Evolutionary conservation across 2,888 invertebrate genomes (phyloP), one percentile per base, ranked within the genome.

Genomic region (Prenolepis imparis): DNA sequence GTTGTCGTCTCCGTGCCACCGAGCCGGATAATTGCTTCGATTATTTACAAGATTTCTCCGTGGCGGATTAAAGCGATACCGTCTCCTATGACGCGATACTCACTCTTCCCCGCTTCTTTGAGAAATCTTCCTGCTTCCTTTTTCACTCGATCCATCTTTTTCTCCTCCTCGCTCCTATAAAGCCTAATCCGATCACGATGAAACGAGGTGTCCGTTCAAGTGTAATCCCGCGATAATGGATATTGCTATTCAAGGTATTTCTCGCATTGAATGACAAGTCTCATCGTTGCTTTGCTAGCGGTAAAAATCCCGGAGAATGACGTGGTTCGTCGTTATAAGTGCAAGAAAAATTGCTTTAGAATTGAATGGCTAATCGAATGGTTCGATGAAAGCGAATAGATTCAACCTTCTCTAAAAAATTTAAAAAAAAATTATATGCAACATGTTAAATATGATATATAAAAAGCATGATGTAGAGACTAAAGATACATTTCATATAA

Each of bases 151-250:
- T 2, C 48, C n/a, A 52, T 52, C 52, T n/a, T 52, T 2, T 3
- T n/a, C n/a, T 52, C n/a, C n/a, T 52, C 52, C n/a, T 52, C 68
- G 21, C 48, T 64, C 66, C 80, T 74, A 61, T 68, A 57, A 83
- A 82, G 84, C 88, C 89, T 92, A 92, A 93, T 92, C 92, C 92
- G 91, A 92, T 92, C 92, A 92, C 87, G 89, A 82, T 89, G 89
- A 90, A 90, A 90, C 89, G 91, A 89, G 89, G 88, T 90, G 91
- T 90, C 90, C 91, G 88, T 91, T 91, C 90, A 89, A 88, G 88
- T 90, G 91, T 92, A 91, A 92, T 91, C 91, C 87, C 87, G 89
- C 91, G 93, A 91, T 93, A 93, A 93, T 93, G 90, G 91, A 90
- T 91, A 93, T 92, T 90, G 91, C 93, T 88, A 92, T 92, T 92